Evolutionary conservation across 2,113 vertebrate species (phyloP).

Genomic region (Noctilio leporinus): DNA sequence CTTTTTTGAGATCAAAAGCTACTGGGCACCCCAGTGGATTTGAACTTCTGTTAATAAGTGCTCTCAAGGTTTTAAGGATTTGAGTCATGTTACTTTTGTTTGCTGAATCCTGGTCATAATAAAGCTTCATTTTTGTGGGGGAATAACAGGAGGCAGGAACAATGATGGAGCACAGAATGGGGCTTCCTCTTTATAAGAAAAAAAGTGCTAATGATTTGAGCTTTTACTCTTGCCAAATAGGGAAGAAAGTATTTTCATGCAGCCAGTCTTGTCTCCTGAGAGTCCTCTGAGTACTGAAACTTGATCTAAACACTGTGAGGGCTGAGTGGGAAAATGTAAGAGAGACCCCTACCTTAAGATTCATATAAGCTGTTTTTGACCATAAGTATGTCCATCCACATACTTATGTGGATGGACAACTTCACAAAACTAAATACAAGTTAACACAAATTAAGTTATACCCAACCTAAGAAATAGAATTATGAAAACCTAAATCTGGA

Average conservation of each 20-base stretch:
- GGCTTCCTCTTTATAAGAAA: not conserved
- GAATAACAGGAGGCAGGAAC: not conserved
- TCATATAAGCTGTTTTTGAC: not conserved
- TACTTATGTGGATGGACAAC: not conserved
- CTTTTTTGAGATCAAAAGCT: conserved; percentile 25
- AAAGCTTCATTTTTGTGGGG: conserved; percentile 19
- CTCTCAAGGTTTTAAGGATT: conserved; percentile 4
- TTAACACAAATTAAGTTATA: not conserved
- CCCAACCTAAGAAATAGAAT: not conserved
- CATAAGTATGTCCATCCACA: too few species aligned
- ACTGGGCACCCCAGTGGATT: not conserved
- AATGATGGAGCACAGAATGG: not conserved
- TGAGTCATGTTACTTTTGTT: conserved; percentile 1
- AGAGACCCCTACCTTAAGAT: not conserved
- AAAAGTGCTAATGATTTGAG: not conserved
- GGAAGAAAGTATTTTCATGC: not conserved
- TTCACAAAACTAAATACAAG: not conserved
- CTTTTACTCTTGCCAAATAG: not conserved
- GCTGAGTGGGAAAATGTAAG: not conserved
- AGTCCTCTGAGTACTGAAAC: not conserved
- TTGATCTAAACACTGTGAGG: not conserved
- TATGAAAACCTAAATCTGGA: not conserved
- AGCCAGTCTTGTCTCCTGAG: not conserved
- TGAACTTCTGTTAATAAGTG: not conserved
- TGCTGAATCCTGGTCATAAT: conserved; percentile 5